Conservation (phyloP, 1,140 invertebrate genomes). For the Dufourea novaeangliae region DNA sequence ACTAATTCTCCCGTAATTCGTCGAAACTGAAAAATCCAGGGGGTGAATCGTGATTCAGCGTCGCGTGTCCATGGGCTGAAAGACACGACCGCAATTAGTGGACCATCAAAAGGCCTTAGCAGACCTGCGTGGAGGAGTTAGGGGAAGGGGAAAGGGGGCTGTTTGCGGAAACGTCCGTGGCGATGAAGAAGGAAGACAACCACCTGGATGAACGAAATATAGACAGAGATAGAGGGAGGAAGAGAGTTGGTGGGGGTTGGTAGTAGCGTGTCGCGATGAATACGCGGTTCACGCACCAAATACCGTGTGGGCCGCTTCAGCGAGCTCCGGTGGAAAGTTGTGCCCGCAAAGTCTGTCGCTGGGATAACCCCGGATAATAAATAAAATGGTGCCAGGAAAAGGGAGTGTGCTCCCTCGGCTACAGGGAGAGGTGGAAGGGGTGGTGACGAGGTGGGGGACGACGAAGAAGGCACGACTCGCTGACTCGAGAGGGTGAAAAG, state of each 20-base stretch:
- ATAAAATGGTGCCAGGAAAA: conserved; percentile 64
- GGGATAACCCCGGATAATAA: conserved; percentile 69
- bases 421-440: background rate
- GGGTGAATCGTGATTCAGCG: conserved; percentile 7
- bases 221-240: background rate
- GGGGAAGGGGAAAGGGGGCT: background rate
- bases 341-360: conserved; percentile 45
- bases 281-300: conserved; percentile 71
- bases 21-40: background rate
- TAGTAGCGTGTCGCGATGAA: conserved; percentile 57
- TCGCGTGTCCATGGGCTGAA: conserved; percentile 26
- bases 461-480: conserved; percentile 36
- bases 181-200: background rate
- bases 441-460: background rate
- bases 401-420: conserved; percentile 35
- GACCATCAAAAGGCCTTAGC: conserved; percentile 40
- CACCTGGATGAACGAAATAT: background rate
- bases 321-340: conserved; percentile 55
- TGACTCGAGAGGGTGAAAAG: conserved; percentile 62
- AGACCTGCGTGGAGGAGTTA: background rate
- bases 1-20: conserved; percentile 1
- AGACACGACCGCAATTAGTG: conserved; percentile 50
- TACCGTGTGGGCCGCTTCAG: conserved; percentile 53
- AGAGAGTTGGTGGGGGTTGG: background rate
- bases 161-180: no score